Conservation (phyloP, 1,140 invertebrate genomes). For the Teleopsis dalmanni region DNA sequence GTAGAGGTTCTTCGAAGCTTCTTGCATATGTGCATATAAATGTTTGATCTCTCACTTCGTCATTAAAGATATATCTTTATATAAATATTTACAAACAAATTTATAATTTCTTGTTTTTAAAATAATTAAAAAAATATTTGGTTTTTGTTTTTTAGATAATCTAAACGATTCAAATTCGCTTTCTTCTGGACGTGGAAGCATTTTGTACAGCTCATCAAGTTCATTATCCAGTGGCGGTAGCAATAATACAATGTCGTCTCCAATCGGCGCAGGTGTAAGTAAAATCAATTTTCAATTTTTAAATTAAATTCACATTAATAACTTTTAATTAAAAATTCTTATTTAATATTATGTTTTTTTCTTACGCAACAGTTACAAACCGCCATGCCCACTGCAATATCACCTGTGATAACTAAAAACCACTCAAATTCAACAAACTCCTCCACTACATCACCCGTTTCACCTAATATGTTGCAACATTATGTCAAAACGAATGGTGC, state of each 20-base stretch:
- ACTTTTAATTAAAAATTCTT: background rate
- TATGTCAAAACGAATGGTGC: slow-evolving; percentile 1
- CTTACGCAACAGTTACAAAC: slow-evolving; percentile 11
- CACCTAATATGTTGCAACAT: slow-evolving; percentile 8
- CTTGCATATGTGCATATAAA: no score
- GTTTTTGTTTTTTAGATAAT: no score
- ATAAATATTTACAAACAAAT: no score
- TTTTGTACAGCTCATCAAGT: slow-evolving; percentile 17
- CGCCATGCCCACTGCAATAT: slow-evolving; percentile 20
- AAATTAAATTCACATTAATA: slow-evolving; percentile 1
- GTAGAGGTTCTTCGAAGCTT: no score
- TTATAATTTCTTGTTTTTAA: no score
- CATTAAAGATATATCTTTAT: no score
- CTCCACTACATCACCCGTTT: slow-evolving; percentile 12
- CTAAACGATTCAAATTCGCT: slow-evolving; percentile 26
- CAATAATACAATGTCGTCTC: slow-evolving; percentile 19
- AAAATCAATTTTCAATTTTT: slow-evolving; percentile 4
- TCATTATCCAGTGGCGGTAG: slow-evolving; percentile 21
- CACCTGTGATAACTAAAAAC: slow-evolving; percentile 22
- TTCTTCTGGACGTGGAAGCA: slow-evolving; percentile 19
- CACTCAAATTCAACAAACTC: slow-evolving; percentile 11
- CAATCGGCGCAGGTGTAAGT: slow-evolving; percentile 22
- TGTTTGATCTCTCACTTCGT: no score
- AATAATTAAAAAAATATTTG: no score
- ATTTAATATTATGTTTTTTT: background rate